Base-by-base conservation (phyloP, 2,113 vertebrate species). In the Hypocryptadius cinnamomeus region DNA sequence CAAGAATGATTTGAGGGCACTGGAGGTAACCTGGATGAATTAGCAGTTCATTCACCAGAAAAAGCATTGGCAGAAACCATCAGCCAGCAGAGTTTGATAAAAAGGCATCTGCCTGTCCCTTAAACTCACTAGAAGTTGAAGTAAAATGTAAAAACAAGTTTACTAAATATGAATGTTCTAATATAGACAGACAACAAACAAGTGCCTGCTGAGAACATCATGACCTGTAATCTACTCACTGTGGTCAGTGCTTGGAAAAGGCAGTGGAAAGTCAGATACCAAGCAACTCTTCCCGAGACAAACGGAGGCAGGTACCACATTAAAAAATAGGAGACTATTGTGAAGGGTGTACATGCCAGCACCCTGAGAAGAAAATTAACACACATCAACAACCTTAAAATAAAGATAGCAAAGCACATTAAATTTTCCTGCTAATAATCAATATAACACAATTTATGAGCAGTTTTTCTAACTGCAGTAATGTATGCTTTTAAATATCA, bases 261-360 rank as follows among this genome's bases (percentile, higher is more conserved):
- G 96, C 98, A 98, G 97, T 99, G 99, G 97, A 99, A 99, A 61
- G 94, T 96, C 10, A 98, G 95, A 85, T 99, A 99, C 99, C 99
- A 99, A 21, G 98, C 76, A 93, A 98, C 98, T 74, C 97, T 98
- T 81, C 98, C 98, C 3, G 72, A 96, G 87, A 88, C 76, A 94
- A 99, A 98, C 5, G 98, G 98, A 51, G 99, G 99, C 73, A 99
- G 98, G 79, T 98, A 99, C 99, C 99, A 99, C 95, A 99, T 98
- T 92, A 98, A 98, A 97, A 99, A 98, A 96, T 99, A 99, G 83
- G 98, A 98, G 50, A 98, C 78, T 50, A 98, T 92, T 6, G 98
- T 96, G 93, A 99, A 99, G 5, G 99, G 99, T 20, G 98, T 98
- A 92, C 98, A 99, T 48, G 98, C 98, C 94, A 99, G 95, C 94